Percentiles rank a stretch among this genome's conserved stretches.
Conservation (phyloP, 2,113 vertebrate genomes). For the Falco punctatus region DNA sequence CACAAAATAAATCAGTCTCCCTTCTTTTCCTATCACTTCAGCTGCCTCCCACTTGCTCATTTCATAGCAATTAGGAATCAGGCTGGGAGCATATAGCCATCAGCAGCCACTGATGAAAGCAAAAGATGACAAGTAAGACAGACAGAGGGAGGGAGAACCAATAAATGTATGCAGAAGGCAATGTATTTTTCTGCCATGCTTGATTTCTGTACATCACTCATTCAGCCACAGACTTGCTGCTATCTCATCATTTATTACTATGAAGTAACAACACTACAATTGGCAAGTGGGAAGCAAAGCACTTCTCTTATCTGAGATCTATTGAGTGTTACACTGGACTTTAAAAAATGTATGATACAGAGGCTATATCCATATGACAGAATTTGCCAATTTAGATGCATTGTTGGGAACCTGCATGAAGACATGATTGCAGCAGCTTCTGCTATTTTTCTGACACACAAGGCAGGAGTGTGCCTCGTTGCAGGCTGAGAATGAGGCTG, state of each 20-base stretch:
- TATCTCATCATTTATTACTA: neutral
- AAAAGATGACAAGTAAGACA: neutral
- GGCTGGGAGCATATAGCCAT: neutral
- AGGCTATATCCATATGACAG: neutral
- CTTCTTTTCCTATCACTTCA: neutral
- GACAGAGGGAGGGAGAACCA: neutral
- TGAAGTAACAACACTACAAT: neutral
- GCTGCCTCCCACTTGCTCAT: neutral
- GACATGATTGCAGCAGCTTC: neutral
- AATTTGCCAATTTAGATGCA: neutral
- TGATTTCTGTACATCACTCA: neutral
- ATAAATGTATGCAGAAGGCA: neutral
- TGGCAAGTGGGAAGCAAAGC: neutral
- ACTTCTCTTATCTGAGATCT: neutral
- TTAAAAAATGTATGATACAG: neutral
- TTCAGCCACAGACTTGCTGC: neutral
- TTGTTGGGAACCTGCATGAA: neutral
- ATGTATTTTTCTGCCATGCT: neutral
- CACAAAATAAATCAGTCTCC: neutral
- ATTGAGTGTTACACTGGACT: neutral
- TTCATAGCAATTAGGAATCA: neutral
- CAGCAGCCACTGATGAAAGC: neutral
- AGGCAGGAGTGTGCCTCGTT: neutral
- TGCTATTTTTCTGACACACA: neutral
- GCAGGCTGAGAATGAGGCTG: neutral